phyloP scores from a whole-genome alignment of 2,797 vertebrate genomes.

The Gallinago nigripennis region DNA sequence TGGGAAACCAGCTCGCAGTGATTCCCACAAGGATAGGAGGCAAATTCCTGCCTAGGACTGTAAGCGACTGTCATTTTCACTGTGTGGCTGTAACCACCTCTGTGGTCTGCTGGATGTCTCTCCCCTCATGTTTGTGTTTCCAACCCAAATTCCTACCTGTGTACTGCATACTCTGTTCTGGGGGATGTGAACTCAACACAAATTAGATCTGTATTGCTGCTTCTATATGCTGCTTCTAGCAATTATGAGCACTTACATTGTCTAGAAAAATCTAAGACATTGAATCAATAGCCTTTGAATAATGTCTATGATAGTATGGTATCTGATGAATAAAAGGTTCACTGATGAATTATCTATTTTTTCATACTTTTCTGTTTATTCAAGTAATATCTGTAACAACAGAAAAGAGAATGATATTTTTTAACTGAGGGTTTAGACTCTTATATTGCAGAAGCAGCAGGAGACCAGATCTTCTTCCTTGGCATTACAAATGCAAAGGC shows the following conservation, averaged over 20 bases:
- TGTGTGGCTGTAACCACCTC: background rate
- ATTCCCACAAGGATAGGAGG: background rate
- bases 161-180: accelerated
- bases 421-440: background rate
- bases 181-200: background rate
- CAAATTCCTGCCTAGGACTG: background rate
- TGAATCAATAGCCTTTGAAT: background rate
- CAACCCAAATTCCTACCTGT: accelerated
- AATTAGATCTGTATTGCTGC: accelerated
- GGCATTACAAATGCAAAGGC: background rate
- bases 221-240: background rate
- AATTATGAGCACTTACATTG: accelerated
- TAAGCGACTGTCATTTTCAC: background rate
- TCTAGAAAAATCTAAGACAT: background rate
- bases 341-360: background rate
- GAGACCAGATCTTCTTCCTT: background rate
- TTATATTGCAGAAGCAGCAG: background rate
- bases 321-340: background rate
- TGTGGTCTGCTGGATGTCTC: accelerated
- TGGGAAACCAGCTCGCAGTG: background rate
- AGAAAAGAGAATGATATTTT: background rate
- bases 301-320: background rate
- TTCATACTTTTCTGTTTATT: background rate
- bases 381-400: background rate
- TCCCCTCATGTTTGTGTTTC: background rate